Conservation (phyloP, 2,797 vertebrate species). For the Anguilla pacifica region DNA sequence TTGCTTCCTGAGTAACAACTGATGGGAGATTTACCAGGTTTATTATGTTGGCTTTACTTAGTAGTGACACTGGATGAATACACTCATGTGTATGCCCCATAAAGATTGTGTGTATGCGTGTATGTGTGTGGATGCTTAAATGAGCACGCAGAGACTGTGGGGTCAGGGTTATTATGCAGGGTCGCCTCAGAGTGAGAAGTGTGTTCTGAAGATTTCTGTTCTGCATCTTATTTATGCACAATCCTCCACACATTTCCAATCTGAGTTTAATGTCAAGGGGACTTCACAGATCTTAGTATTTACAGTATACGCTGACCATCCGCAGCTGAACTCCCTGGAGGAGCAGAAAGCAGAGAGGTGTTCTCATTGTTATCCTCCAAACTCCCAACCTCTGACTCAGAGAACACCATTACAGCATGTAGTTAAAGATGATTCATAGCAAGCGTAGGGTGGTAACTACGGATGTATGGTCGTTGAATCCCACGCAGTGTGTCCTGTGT, state of each 20-base stretch:
- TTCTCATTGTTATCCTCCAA: background rate
- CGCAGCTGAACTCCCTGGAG: background rate
- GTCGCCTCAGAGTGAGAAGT: background rate
- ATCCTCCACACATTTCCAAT: background rate
- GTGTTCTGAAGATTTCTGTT: background rate
- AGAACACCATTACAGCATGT: slow-evolving; percentile 15
- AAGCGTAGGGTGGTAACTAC: background rate
- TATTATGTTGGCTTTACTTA: background rate
- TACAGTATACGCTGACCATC: background rate
- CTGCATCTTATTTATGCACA: background rate
- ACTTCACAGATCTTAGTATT: background rate
- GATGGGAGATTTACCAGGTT: background rate
- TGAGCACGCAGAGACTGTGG: background rate
- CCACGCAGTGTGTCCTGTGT: background rate
- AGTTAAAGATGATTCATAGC: slow-evolving; percentile 15
- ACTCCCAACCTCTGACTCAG: slow-evolving; percentile 3
- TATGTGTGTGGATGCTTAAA: background rate
- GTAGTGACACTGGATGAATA: background rate
- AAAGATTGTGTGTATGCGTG: background rate
- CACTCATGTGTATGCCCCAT: background rate
- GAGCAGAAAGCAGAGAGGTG: background rate
- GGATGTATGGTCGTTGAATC: background rate
- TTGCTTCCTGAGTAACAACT: background rate
- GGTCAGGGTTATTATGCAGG: background rate
- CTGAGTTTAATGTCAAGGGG: background rate